Evolutionary conservation across 2,888 invertebrate species (phyloP), one percentile per base, ranked within the genome.

Genomic region (Drosophila nr. perissopoda): DNA sequence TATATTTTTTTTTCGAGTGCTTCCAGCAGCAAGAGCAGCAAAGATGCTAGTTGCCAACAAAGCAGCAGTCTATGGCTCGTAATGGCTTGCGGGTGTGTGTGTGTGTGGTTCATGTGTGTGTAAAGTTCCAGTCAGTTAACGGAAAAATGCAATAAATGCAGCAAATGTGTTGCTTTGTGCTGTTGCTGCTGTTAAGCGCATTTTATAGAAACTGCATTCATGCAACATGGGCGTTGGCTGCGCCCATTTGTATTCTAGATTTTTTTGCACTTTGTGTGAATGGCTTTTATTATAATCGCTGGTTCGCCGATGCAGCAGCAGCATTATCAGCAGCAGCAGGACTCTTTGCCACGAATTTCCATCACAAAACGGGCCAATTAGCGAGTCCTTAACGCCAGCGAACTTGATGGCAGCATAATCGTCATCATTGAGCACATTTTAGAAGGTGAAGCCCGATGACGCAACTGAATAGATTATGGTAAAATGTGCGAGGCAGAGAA

Each of bases 341-440:
- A 45, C 66, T 78, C 69, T 71, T 84, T 77, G 76, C 74, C 70
- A 59, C 72, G 66, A 76, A 85, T 85, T 85, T 85, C 82, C 85
- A 89, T 89, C 80, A 89, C 87, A 85, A 85, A 85, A 80, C 73
- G 80, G 62, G 71, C 85, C 85, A 89, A 85, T 85, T 85, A 85
- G 85, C 70, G 73, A 73, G 54, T 87, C 80, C 78, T 89, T 80
- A 78, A 82, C 82, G 82, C 82, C 82, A 88, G 80, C 72, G 73
- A 82, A 76, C 81, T 83, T 75, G 79, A 84, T 86, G 71, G 65
- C 70, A 72, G 70, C 56, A 78, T 73, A 76, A 75, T 80, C 68
- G 66, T 51, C 67, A 66, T 54, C 74, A 73, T 48, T 69, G 51
- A 52, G 64, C 36, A 60, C 16, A 66, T 62, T 48, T 56, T 52